Base-by-base conservation (phyloP, 1,140 invertebrate species). In the Centruroides sculpturatus region DNA sequence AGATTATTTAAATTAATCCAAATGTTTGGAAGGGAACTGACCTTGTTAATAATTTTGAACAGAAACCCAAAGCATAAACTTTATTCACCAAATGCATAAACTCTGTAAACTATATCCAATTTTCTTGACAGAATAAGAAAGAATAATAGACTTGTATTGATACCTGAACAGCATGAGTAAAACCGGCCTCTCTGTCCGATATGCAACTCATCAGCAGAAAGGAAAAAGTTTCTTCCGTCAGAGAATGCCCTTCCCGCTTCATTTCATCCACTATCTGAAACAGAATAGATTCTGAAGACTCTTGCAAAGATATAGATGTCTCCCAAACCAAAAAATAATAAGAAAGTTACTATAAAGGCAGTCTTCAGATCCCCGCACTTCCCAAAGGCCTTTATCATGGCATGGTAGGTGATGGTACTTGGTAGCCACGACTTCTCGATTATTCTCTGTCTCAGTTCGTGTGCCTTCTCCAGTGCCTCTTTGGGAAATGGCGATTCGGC, bases 301-400 rank as follows among this genome's bases (percentile, higher is more conserved):
- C 23, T 23, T 2, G 23, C 23, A 23, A 23, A 23, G 23, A 23
- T 23, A 23, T 23, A 23, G 23, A 23, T 2, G 2, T 23, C 23
- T 23, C 23, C 23, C 23, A 23, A 23, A 23, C 23, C 23, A 23
- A 2, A 23, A 23, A 23, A 23, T 23, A 23, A 1, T 23, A 23
- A 41, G 41, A 36, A 12, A 8, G 7, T 13, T 51, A 64, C 62
- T 47, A 57, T 47, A 53, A 92, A 92, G 6, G 89, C 86, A 56
- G 80, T 83, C 55, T 79, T 61, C 11, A 91, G 68, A 71, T 90
- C 82, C 5, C 85, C 84, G 75, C 86, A 86, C 64, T 83, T 74
- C 4, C 87, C 88, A 79, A 88, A 96, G 4, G 89, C 87, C 79
- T 92, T 94, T 8, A 95, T 86, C 82, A 94, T 85, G 5, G 85